Evolutionary conservation across 2,113 vertebrate genomes (phyloP).

Genomic region (Motacilla tschutschensis): DNA sequence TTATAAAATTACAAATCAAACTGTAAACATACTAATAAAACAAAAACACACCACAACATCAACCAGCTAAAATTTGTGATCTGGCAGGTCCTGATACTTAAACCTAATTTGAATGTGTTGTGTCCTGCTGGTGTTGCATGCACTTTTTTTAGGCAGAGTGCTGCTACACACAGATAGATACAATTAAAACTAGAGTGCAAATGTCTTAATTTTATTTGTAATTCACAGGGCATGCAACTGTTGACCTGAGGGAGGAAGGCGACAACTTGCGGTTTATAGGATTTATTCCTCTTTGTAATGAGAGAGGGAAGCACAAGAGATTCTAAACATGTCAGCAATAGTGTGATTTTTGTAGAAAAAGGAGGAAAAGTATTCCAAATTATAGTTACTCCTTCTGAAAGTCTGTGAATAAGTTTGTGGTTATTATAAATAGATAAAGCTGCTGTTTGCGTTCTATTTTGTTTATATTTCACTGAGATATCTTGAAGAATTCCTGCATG

Average conservation of each 20-base stretch:
- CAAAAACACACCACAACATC: no score
- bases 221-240: neutral
- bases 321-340: neutral
- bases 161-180: neutral
- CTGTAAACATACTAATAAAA: no score
- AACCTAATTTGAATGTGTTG: neutral
- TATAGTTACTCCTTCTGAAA: neutral
- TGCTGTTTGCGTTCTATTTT: neutral
- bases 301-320: neutral
- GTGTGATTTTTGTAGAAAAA: neutral
- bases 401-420: neutral
- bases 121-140: neutral
- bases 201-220: neutral
- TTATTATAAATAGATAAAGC: neutral
- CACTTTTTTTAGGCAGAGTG: neutral
- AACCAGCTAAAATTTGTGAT: neutral
- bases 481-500: neutral
- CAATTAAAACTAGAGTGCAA: neutral
- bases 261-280: neutral
- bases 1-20: no score
- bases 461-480: neutral
- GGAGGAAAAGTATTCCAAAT: neutral
- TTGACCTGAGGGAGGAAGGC: neutral
- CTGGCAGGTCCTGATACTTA: neutral
- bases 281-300: neutral